phyloP scores from a whole-genome alignment of 2,113 vertebrate species.

The Leucoraja erinaceus region DNA sequence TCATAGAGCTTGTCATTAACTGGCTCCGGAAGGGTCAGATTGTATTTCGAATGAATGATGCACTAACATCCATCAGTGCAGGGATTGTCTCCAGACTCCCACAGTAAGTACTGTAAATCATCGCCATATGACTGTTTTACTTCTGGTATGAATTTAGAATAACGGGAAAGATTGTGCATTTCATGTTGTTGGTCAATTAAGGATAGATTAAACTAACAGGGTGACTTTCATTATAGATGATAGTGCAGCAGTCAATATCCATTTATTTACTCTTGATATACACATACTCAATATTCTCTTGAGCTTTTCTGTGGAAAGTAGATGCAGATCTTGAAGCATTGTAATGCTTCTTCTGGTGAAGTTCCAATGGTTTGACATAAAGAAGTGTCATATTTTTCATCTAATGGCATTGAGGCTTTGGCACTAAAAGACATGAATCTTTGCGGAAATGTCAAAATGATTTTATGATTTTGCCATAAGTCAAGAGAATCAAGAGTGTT shows the following conservation, averaged over 20 bases:
- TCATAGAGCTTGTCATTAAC: conserved; percentile 69
- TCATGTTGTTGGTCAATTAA: neutral
- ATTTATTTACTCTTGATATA: neutral
- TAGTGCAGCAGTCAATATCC: neutral
- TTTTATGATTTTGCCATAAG: too few species aligned
- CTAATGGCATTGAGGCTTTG: neutral
- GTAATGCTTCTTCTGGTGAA: neutral
- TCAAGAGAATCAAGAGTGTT: too few species aligned
- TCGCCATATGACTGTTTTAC: neutral
- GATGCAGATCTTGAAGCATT: neutral
- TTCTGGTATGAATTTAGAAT: neutral
- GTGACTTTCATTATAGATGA: neutral
- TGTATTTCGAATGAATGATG: conserved; percentile 61
- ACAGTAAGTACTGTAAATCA: conserved; percentile 57
- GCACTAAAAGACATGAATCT: neutral
- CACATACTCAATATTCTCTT: too few species aligned
- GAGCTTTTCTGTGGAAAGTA: neutral
- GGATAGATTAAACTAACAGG: too few species aligned
- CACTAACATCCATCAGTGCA: conserved; percentile 69
- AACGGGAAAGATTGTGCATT: neutral
- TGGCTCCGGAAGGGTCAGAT: conserved; percentile 58
- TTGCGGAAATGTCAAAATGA: too few species aligned
- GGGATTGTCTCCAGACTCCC: conserved; percentile 77
- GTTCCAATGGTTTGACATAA: neutral
- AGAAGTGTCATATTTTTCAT: neutral